Evolutionary conservation across 37 sponge, comb jelly and placozoan genomes (phyloP).

Genomic region (Axinella damicornis): DNA sequence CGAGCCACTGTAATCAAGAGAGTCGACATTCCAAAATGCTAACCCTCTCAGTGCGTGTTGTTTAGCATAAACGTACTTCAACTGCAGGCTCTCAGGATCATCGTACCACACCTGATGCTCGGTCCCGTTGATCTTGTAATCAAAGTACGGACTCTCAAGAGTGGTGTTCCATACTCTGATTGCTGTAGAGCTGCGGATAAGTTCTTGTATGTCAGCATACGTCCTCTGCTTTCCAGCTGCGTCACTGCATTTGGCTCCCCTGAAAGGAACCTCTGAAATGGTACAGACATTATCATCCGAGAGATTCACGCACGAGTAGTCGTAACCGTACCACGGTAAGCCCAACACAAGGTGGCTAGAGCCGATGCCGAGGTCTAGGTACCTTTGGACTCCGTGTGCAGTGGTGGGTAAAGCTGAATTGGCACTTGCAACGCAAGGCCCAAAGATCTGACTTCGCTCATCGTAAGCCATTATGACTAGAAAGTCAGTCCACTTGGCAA

Average conservation of each 20-base stretch:
- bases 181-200: not conserved
- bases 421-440: conserved; percentile 81
- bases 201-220: conserved; percentile 19
- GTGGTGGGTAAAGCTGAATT: conserved; percentile 76
- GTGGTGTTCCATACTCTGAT: conserved; percentile 50
- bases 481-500: conserved; percentile 65
- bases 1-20: conserved; percentile 50
- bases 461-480: conserved; percentile 93
- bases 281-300: conserved; percentile 45
- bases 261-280: conserved; percentile 66
- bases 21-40: conserved; percentile 82
- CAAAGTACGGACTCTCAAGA: conserved; percentile 55
- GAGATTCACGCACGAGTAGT: conserved; percentile 73
- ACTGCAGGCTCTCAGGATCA: conserved; percentile 76
- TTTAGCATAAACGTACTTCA: conserved; percentile 71
- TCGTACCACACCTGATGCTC: conserved; percentile 86
- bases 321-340: conserved; percentile 93
- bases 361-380: conserved; percentile 56
- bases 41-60: conserved; percentile 59
- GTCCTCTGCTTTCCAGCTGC: conserved; percentile 75
- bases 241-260: conserved; percentile 86
- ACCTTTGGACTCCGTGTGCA: conserved; percentile 45
- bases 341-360: conserved; percentile 75
- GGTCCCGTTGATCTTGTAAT: conserved; percentile 44
- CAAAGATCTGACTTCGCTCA: conserved; percentile 83